Base-by-base conservation (phyloP, 2,888 invertebrate genomes). In the Drosophila aldrichi region DNA sequence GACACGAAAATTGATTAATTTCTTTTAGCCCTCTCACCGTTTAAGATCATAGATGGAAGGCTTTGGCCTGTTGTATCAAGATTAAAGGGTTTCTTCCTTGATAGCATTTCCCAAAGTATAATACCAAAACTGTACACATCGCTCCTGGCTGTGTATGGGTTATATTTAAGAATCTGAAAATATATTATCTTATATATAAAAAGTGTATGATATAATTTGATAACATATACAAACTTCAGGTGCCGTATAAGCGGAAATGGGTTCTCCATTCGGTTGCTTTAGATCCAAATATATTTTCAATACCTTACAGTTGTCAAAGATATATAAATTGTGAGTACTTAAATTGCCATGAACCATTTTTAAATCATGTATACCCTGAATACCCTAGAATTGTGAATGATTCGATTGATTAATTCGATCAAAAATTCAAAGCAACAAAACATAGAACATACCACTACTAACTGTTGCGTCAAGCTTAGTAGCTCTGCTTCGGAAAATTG, bases 101-200 rank as follows among this genome's bases (percentile, higher is more conserved):
- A 49, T 20, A 82, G 4, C 38, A 59, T 18, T 36, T 79, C 82
- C 79, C 79, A 79, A 3, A 64, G 25, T 20, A 65, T 25, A 22
- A 82, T 71, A 3, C 64, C 79, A 64, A 68, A 79, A 25, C 82
- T 82, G 16, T 71, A 49, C 2, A 79, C 59, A 69, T 77, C 78
- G n/a, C 77, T 77, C 51, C 56, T 66, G 38, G 64, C 54, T 1
- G 60, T 55, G 22, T 57, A 49, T 0, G 0, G 4, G 2, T 0
- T 0, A 6, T 4, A 25, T 0, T 0, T 0, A 0, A 48, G 16
- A 0, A 77, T 51, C 78, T 74, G 38, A 14, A 49, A 49, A 49
- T 32, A 18, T 48, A 32, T 38, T 6, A 12, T 41, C 41, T 9
- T n/a, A n/a, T 18, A 18, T 40, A 3, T 41, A 18, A 38, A 10